A percentile compares a stretch with the other conserved stretches of the same genome.
Conservation (phyloP, 2,888 invertebrate species). For the Caenorhabditis sp. region DNA sequence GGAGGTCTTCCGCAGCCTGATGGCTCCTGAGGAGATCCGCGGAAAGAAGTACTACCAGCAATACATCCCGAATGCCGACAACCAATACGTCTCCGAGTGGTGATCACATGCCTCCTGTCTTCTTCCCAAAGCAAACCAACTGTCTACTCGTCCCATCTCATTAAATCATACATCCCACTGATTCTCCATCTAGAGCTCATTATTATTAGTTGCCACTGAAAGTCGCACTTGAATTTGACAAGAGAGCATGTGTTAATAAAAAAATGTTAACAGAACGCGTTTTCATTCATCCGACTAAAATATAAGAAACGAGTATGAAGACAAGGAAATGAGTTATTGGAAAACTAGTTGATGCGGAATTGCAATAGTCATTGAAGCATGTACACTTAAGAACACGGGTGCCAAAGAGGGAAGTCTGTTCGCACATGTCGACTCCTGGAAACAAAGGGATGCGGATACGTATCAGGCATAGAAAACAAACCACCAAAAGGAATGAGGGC, state of each 20-base stretch:
- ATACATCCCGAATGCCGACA: constrained; percentile 30
- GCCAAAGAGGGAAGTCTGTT: constrained; percentile 77
- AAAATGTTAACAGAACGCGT: constrained; percentile 48
- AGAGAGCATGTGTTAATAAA: constrained; percentile 62
- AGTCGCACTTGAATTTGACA: constrained; percentile 43
- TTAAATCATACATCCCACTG: neutral
- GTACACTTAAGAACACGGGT: constrained; percentile 76
- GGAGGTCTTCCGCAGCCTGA: constrained; percentile 62
- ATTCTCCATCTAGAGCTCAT: constrained; percentile 27
- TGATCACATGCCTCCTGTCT: neutral
- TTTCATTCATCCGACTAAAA: constrained; percentile 50
- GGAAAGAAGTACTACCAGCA: constrained; percentile 61
- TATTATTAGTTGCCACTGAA: constrained; percentile 37
- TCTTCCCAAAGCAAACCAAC: constrained; percentile 1
- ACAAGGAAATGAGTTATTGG: constrained; percentile 29
- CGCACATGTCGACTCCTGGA: constrained; percentile 79
- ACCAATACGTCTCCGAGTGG: constrained; percentile 42
- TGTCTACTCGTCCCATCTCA: neutral
- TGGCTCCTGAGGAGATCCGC: constrained; percentile 55
- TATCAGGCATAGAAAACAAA: too few relatives aligned
- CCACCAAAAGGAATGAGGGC: constrained; percentile 78
- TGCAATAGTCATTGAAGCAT: constrained; percentile 81
- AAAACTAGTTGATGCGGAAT: constrained; percentile 44
- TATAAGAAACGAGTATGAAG: constrained; percentile 22
- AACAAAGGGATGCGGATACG: too few relatives aligned